These are phyloP conservation scores for Nipponacmea schrenckii DNA, from an alignment of 2,888 invertebrate genomes.

Conservation along the genomic window DNA sequence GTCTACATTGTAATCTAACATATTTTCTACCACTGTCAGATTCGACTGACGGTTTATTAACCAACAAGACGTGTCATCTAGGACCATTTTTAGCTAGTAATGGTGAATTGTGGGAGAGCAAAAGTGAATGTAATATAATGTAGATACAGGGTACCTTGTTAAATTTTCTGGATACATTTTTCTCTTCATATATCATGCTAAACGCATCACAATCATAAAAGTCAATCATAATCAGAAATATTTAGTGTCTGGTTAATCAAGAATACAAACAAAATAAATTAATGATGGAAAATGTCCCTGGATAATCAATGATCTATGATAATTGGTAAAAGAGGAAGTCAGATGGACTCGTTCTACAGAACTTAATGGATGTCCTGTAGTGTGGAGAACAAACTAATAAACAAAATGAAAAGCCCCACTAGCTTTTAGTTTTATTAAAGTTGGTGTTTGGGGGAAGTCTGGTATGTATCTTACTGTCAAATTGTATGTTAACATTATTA, in stretches of 20 bases:
- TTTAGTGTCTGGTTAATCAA: neutral
- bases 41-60: too few relatives aligned
- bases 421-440: constrained; percentile 8
- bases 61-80: too few relatives aligned
- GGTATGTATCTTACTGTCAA: neutral
- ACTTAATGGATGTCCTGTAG: neutral
- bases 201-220: too few relatives aligned
- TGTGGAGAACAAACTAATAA: constrained; percentile 1
- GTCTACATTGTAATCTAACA: too few relatives aligned
- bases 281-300: neutral
- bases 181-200: too few relatives aligned
- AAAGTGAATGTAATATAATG: too few relatives aligned
- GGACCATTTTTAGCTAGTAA: too few relatives aligned
- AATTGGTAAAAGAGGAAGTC: neutral
- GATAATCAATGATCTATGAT: neutral
- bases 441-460: constrained; percentile 2
- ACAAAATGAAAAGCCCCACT: neutral
- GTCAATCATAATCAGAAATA: neutral
- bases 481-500: constrained; percentile 5
- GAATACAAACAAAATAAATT: constrained; percentile 5
- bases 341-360: neutral
- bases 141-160: too few relatives aligned
- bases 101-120: too few relatives aligned
- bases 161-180: too few relatives aligned
- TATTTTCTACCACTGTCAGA: too few relatives aligned